Conservation (phyloP, 2,888 invertebrate species). For the Brenthis daphne region DNA sequence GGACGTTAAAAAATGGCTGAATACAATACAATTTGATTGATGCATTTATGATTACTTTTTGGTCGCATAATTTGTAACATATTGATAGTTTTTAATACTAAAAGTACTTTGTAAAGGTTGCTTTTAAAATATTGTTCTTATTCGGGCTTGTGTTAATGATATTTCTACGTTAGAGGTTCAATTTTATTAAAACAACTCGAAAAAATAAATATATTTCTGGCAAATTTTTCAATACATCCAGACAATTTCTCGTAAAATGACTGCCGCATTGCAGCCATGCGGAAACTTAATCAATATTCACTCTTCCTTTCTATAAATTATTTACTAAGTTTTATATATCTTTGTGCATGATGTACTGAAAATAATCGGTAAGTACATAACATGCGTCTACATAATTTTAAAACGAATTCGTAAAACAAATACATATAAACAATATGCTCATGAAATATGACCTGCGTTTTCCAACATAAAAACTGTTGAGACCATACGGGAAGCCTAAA, state of each 20-base stretch:
- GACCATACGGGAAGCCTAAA: constrained; percentile 42
- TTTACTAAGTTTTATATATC: neutral
- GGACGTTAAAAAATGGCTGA: too few species aligned
- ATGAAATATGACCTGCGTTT: constrained; percentile 28
- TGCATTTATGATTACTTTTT: too few species aligned
- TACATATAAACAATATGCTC: constrained; percentile 17
- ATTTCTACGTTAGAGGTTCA: neutral
- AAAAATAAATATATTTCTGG: constrained; percentile 15
- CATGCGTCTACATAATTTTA: constrained; percentile 6
- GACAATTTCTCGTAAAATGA: constrained; percentile 32
- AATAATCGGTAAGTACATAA: constrained; percentile 4
- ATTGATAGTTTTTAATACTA: too few species aligned
- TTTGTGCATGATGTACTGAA: neutral
- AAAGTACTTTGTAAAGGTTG: too few species aligned
- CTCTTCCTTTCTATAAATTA: constrained; percentile 23
- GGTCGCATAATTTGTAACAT: too few species aligned
- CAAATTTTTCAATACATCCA: constrained; percentile 27
- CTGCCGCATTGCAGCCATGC: constrained; percentile 39
- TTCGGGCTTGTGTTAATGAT: too few species aligned
- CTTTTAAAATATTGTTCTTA: too few species aligned
- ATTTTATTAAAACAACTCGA: neutral
- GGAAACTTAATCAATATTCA: constrained; percentile 35
- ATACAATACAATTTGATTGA: too few species aligned
- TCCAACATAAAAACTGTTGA: constrained; percentile 37
- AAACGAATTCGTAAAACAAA: constrained; percentile 15